phyloP scores from a whole-genome alignment of 1,140 invertebrate genomes.

The Parapsyche elsis region DNA sequence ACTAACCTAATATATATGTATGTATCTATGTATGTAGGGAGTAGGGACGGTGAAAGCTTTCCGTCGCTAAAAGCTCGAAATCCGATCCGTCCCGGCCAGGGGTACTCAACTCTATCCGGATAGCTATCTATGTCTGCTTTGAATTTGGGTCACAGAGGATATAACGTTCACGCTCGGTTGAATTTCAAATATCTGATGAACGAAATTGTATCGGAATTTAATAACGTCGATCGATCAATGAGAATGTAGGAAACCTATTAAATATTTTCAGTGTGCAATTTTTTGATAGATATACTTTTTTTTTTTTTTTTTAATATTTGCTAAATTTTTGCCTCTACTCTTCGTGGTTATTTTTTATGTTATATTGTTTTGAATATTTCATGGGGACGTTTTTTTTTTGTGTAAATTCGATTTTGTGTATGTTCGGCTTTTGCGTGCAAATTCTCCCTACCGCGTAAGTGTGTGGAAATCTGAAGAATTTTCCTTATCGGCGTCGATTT shows the following conservation, averaged over 20 bases:
- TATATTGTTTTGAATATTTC: too few species aligned
- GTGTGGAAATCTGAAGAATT: conserved; percentile 9
- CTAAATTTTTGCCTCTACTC: too few species aligned
- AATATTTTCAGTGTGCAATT: too few species aligned
- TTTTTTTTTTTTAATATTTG: too few species aligned
- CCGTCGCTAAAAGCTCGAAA: conserved; percentile 18
- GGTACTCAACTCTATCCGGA: background rate
- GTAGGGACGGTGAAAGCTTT: background rate
- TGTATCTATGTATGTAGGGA: background rate
- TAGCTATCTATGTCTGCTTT: background rate
- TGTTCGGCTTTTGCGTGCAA: background rate
- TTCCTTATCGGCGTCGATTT: background rate
- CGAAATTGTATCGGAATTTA: background rate
- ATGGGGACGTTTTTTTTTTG: background rate
- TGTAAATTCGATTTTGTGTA: background rate
- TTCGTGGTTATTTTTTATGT: too few species aligned
- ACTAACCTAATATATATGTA: conserved; percentile 22
- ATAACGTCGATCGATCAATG: background rate
- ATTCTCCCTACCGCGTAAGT: background rate
- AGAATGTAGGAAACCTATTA: too few species aligned
- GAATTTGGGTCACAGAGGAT: too few species aligned
- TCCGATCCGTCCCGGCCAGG: background rate
- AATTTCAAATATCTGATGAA: background rate
- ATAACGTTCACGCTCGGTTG: background rate
- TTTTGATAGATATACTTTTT: too few species aligned